Base-by-base conservation (phyloP, 2,113 vertebrate genomes). In the Hippopotamus amphibius region DNA sequence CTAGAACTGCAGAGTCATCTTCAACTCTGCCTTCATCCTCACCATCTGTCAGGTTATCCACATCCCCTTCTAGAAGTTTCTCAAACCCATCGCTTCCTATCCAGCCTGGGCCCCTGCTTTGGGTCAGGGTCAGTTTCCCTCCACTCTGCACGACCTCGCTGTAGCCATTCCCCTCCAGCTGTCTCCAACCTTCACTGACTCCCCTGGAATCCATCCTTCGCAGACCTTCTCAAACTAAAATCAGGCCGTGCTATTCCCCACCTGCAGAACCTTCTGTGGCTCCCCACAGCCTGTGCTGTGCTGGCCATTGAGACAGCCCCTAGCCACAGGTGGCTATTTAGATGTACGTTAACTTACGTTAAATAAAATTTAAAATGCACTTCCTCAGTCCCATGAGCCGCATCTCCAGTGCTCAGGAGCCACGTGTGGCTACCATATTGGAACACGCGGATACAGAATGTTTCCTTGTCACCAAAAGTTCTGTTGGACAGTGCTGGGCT, bases 21-120 rank as follows among this genome's bases (percentile, higher is more conserved):
- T 85, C 59, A 48, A 2, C 46, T 76, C 43, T 50, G 57, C 41
- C 22, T n/a, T 92, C 33, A 41, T 43, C 55, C 33, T 88, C 17
- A 68, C 41, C 0, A 0, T n/a, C 71, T 41, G 19, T 46, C 10
- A 0, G 6, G 15, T 68, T 57, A n/a, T 17, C 13, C 37, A 53
- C 22, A 22, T 68, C 33, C 48, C 30, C 43, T 77, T 93, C 48
- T 16, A 55, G n/a, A 86, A 86, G 7, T 37, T 90, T 86, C 69
- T 79, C 24, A 30, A 72, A 17, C 17, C 72, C 43, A 76, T 41
- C 9, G 48, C 77, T 59, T 88, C 59, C 80, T 77, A 59, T 41
- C 46, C 22, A 93, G 5, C 33, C 28, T 50, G 48, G 9, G 13
- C 33, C 80, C 16, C 46, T 66, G 15, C 37, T 69, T 28, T 71